A percentile compares a stretch with the other conserved stretches of the same genome.
Evolutionary conservation across 2,888 invertebrate species (phyloP).

Genomic region (Acleris laterana): DNA sequence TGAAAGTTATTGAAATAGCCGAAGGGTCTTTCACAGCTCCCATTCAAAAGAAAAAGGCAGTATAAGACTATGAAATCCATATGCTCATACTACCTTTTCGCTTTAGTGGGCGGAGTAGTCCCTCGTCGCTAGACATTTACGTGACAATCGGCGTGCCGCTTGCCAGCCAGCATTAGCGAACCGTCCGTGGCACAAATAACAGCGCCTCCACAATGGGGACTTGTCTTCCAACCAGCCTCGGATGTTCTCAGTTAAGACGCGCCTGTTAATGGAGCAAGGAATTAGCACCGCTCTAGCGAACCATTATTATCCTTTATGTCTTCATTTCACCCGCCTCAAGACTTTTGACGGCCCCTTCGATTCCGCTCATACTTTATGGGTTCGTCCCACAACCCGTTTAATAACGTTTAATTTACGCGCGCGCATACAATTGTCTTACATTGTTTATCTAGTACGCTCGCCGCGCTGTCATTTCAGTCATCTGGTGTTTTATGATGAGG

Average conservation of each 20-base stretch:
- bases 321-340: conserved; percentile 64
- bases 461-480: conserved; percentile 37
- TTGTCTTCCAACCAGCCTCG: conserved; percentile 58
- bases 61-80: too few relatives aligned
- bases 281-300: conserved; percentile 67
- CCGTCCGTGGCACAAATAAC: conserved; percentile 63
- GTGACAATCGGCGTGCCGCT: conserved; percentile 53
- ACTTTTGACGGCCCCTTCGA: conserved; percentile 48
- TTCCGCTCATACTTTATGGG: conserved; percentile 43
- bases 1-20: conserved; percentile 35
- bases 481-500: conserved; percentile 36
- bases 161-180: conserved; percentile 41
- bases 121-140: conserved; percentile 58
- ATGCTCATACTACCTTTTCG: too few relatives aligned
- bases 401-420: conserved; percentile 35
- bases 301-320: conserved; percentile 64
- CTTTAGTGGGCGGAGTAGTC: conserved; percentile 34
- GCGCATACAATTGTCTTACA: conserved; percentile 33
- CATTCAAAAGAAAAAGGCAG: too few relatives aligned
- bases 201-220: conserved; percentile 56
- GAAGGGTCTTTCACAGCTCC: conserved; percentile 48
- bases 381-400: conserved; percentile 24
- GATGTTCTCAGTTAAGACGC: conserved; percentile 59
- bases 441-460: conserved; percentile 37
- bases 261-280: conserved; percentile 67